Evolutionary conservation across 2,113 vertebrate genomes (phyloP), one percentile per base, ranked within the genome.

Genomic region (Nothoprocta pentlandii): DNA sequence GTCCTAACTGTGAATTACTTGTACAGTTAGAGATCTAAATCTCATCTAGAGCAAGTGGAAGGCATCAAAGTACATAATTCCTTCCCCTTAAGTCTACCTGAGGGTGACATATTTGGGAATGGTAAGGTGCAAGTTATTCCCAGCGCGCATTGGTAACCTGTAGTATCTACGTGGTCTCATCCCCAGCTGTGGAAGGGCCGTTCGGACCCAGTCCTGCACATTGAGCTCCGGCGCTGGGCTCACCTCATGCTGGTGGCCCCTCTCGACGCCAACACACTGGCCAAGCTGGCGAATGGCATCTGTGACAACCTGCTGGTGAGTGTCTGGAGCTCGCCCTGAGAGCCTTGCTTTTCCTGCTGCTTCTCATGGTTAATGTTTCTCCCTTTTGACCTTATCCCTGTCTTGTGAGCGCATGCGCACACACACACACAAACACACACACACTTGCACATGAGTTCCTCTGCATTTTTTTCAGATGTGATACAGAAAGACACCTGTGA

Each of bases 261-360:
- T 16, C 98, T 99, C 2, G 99, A 99, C 51, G 99, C 99, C 86
- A 99, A 99, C 98, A 99, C 99, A 1, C 98, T 99, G 90, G 99
- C 98, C 44, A 99, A 99, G 96, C 98, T 99, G 6, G 98, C 99
- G 11, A 98, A 83, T 47, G 99, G 99, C 42, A 98, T 99, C 96
- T 99, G 99, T 97, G 99, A 99, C 97, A 99, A 99, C 94, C 97
- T 99, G 59, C 97, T 99, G 98, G 99, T 99, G 96, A 98, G 99
- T 97, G 39, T n/a, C n/a, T 0, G 0, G 26, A 8, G 44, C 66
- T 64, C 56, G 75, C 36, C 74, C 42, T 25, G 10, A 30, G 6
- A 7, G 39, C 21, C 67, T 69, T 47, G 66, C 62, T 32, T 81
- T 64, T 67, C 30, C 41, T 59, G 69, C 30, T 58, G 69, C 85